These are phyloP conservation scores for Hystrix brachyura DNA, from an alignment of 2,113 vertebrate genomes.

Conservation along the genomic window DNA sequence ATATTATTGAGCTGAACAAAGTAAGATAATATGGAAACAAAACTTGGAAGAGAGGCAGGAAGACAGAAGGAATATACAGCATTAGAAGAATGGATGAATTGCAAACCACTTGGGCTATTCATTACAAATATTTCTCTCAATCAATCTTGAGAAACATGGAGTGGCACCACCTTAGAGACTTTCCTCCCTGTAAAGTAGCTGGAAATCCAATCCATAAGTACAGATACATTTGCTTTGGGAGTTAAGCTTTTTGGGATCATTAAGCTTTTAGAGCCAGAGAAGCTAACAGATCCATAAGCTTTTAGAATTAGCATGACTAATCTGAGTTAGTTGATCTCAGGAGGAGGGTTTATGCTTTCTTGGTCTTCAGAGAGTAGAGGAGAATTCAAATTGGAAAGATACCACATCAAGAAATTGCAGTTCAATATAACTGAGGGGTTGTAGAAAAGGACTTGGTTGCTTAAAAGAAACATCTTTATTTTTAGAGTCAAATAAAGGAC, in stretches of 20 bases:
- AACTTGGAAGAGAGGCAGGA: not conserved
- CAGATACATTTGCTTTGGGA: not conserved
- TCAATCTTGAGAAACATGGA: not conserved
- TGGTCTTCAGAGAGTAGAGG: not conserved
- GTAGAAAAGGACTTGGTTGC: not conserved
- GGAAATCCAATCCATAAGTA: not conserved
- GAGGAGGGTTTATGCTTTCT: not conserved
- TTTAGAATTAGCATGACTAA: slow-evolving; percentile 31
- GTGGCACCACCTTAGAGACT: not conserved
- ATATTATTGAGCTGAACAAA: slow-evolving; percentile 6
- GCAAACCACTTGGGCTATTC: not conserved
- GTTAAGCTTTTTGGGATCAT: not conserved
- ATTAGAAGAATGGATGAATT: not conserved
- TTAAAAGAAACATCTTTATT: not conserved
- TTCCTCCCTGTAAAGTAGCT: not conserved
- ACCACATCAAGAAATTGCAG: not conserved
- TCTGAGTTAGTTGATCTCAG: not conserved
- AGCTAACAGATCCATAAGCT: not conserved
- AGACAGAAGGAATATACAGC: not conserved
- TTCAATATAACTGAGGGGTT: not conserved
- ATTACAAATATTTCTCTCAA: slow-evolving; percentile 3
- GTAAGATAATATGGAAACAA: slow-evolving; percentile 35
- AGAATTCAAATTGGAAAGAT: not conserved
- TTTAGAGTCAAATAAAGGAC: not conserved
- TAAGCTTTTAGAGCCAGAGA: not conserved